These are phyloP conservation scores for Chauna torquata DNA, from an alignment of 2,113 vertebrate species.

Conservation along the genomic window DNA sequence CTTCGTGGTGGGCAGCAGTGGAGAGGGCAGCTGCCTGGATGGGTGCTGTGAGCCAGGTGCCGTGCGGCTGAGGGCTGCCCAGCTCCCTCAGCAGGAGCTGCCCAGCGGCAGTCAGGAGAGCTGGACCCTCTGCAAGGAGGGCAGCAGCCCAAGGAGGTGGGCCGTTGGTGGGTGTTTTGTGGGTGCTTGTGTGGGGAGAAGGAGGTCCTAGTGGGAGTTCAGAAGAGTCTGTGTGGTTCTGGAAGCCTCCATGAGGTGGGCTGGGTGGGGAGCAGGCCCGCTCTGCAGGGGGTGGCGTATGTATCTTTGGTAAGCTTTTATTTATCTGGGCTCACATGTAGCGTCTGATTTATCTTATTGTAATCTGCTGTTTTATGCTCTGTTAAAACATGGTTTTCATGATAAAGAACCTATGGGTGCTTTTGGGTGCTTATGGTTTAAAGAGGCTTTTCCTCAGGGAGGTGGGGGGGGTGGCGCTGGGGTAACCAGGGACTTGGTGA, in stretches of 20 bases:
- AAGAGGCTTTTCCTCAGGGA: background rate
- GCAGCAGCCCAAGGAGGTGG: background rate
- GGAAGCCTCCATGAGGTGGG: background rate
- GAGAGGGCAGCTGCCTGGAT: no score
- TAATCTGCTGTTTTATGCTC: background rate
- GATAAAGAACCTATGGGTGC: background rate
- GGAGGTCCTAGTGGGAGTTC: background rate
- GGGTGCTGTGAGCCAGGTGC: rapidly evolving
- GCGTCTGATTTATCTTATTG: background rate
- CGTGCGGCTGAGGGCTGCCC: rapidly evolving
- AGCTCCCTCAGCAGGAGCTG: rapidly evolving
- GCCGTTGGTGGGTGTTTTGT: rapidly evolving
- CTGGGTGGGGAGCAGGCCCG: background rate
- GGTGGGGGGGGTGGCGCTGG: no score
- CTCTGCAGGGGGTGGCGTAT: rapidly evolving
- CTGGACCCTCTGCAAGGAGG: no score
- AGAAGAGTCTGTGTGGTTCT: background rate
- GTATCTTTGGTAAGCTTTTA: background rate
- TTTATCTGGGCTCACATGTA: rapidly evolving
- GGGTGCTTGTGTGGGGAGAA: rapidly evolving
- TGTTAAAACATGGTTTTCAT: background rate
- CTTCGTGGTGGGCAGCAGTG: background rate
- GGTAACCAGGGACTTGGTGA: background rate
- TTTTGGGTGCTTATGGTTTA: background rate
- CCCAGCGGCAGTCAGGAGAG: no score